phyloP scores from a whole-genome alignment of 2,888 invertebrate species.

The Dicyrtoma fusca region DNA sequence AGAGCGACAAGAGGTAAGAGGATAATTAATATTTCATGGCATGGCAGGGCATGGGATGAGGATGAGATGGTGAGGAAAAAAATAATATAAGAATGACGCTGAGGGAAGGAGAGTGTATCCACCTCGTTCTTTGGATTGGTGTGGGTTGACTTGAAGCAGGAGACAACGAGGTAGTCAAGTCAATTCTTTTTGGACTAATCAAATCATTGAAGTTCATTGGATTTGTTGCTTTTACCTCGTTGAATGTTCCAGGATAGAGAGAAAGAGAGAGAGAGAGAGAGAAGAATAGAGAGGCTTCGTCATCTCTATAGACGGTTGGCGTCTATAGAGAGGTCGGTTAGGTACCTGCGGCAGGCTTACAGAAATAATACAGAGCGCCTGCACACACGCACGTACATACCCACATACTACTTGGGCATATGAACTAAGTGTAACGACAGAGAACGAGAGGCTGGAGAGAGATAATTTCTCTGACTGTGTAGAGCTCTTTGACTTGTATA shows the following conservation, averaged over 20 bases:
- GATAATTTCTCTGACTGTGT: not conserved
- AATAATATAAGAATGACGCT: too few relatives aligned
- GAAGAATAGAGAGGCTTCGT: too few relatives aligned
- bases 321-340: too few relatives aligned
- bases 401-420: constrained; percentile 7
- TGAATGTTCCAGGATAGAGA: constrained; percentile 12
- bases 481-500: constrained; percentile 10
- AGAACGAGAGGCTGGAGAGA: not conserved
- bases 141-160: constrained; percentile 19
- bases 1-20: not conserved
- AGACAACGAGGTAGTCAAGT: constrained; percentile 21
- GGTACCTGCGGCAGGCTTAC: too few relatives aligned
- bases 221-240: constrained; percentile 34
- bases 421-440: constrained; percentile 30
- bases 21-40: constrained; percentile 5
- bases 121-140: constrained; percentile 1
- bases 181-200: constrained; percentile 13
- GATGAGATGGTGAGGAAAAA: constrained; percentile 26
- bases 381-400: too few relatives aligned
- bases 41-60: constrained; percentile 14
- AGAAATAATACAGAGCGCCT: too few relatives aligned
- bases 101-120: too few relatives aligned
- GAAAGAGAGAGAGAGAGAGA: not conserved
- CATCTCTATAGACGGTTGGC: too few relatives aligned
- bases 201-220: constrained; percentile 35